Evolutionary conservation across 2,113 vertebrate species (phyloP).

Genomic region (Cyphomyrus plagiostoma): DNA sequence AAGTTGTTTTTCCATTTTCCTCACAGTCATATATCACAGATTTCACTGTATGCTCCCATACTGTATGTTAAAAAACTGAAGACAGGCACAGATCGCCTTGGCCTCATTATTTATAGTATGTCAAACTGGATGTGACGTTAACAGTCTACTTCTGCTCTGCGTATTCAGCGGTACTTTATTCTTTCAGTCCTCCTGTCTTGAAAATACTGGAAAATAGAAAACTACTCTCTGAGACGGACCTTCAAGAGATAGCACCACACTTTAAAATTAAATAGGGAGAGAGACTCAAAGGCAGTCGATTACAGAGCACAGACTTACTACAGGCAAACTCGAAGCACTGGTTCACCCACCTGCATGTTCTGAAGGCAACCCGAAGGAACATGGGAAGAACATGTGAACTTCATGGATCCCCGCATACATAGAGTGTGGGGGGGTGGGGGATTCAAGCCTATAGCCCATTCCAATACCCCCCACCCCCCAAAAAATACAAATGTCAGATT

Average conservation of each 20-base stretch:
- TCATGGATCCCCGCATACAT: not conserved
- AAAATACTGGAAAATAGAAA: not conserved
- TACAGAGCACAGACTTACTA: not conserved
- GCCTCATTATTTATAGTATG: not conserved
- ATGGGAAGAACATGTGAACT: not conserved
- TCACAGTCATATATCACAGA: not conserved
- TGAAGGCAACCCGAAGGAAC: not conserved
- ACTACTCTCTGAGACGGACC: not conserved
- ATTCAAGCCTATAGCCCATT: not conserved
- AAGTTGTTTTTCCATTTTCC: not conserved
- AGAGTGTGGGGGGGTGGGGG: not conserved
- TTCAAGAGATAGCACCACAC: not conserved
- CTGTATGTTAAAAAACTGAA: not conserved
- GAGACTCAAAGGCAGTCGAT: not conserved
- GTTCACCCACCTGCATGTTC: not conserved
- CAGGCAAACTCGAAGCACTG: not conserved
- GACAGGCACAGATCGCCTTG: not conserved
- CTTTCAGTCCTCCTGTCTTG: not conserved
- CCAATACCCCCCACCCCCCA: not conserved
- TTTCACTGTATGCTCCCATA: not conserved
- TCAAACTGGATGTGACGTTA: not conserved
- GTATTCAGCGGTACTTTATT: not conserved
- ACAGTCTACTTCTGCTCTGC: not conserved
- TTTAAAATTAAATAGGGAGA: not conserved
- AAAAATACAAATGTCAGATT: not conserved